phyloP scores from a whole-genome alignment of 1,140 invertebrate species.

The Drosophila ogumai region DNA sequence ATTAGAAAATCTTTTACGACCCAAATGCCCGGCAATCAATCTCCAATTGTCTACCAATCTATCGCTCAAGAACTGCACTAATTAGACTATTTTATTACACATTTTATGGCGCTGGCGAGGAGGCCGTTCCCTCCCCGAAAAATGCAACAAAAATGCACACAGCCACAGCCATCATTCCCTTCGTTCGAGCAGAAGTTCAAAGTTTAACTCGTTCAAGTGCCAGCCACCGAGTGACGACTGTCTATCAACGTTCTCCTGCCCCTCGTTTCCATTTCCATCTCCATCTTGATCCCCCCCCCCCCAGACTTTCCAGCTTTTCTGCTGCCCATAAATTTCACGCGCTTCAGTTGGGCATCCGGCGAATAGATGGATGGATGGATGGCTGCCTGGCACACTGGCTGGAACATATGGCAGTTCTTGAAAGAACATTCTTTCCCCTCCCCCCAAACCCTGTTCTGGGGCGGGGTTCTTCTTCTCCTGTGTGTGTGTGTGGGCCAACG shows the following conservation, averaged over 20 bases:
- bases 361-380: slow-evolving; percentile 30
- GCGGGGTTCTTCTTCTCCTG: not conserved
- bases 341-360: slow-evolving; percentile 75
- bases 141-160: slow-evolving; percentile 21
- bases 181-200: slow-evolving; percentile 59
- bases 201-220: slow-evolving; percentile 74
- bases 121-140: slow-evolving; percentile 12
- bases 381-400: slow-evolving; percentile 23
- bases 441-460: not conserved
- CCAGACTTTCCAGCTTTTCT: slow-evolving; percentile 3
- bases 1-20: slow-evolving; percentile 48
- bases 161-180: slow-evolving; percentile 11
- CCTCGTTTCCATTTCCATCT: slow-evolving; percentile 10
- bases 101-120: slow-evolving; percentile 51
- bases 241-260: slow-evolving; percentile 45
- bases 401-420: slow-evolving; percentile 71
- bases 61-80: slow-evolving; percentile 46
- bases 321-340: slow-evolving; percentile 75
- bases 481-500: slow-evolving; percentile 42
- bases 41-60: slow-evolving; percentile 58
- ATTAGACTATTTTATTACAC: slow-evolving; percentile 61
- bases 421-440: slow-evolving; percentile 50
- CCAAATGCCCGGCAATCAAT: slow-evolving; percentile 47
- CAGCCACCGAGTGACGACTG: slow-evolving; percentile 67
- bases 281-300: slow-evolving; percentile 1